Conservation (phyloP, 2,888 invertebrate genomes). For the Augiades crinisus region DNA sequence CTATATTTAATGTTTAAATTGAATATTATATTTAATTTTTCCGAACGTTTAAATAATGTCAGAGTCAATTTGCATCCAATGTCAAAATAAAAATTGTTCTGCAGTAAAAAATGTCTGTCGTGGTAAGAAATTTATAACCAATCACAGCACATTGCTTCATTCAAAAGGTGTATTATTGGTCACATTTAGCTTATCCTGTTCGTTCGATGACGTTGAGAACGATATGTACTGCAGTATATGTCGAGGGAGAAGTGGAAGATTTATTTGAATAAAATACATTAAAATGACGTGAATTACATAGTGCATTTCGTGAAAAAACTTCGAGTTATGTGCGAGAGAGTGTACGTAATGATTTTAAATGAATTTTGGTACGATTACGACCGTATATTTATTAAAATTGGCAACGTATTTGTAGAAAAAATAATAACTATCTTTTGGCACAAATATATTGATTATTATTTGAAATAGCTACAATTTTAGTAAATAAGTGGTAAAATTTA, state of each 20-base stretch:
- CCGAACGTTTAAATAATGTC: background rate
- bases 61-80: conserved; percentile 8
- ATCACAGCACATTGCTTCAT: background rate
- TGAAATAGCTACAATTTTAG: background rate
- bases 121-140: background rate
- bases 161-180: conserved; percentile 2
- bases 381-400: background rate
- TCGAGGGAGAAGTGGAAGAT: conserved; percentile 1
- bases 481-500: background rate
- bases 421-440: conserved; percentile 8
- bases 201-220: conserved; percentile 1
- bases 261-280: conserved; percentile 1
- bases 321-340: conserved; percentile 7
- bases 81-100: conserved; percentile 8
- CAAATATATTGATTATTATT: conserved; percentile 11
- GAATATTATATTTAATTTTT: too few species aligned
- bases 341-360: conserved; percentile 4
- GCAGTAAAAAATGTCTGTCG: conserved; percentile 5
- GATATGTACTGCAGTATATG: conserved; percentile 14
- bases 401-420: background rate
- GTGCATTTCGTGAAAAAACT: conserved; percentile 1
- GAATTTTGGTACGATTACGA: background rate
- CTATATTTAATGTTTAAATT: too few species aligned
- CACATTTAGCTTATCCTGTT: background rate
- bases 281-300: conserved; percentile 9